A percentile compares a stretch with the other conserved stretches of the same genome.
phyloP scores from a whole-genome alignment of 2,888 invertebrate species.

The Pomacea canaliculata region DNA sequence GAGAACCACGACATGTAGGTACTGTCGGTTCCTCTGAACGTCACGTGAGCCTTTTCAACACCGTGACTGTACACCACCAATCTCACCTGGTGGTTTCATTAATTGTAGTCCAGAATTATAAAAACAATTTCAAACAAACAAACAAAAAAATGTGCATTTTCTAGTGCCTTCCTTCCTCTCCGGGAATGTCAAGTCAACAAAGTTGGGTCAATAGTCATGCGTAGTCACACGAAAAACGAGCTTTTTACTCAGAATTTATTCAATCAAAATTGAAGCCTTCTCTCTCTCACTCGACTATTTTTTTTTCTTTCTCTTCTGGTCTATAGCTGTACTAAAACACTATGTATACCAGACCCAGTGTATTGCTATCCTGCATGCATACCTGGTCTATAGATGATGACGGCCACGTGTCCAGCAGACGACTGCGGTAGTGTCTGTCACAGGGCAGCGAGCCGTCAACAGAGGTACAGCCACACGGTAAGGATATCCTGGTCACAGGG shows the following conservation, averaged over 20 bases:
- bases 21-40: slow-evolving; percentile 16
- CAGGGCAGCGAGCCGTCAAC: slow-evolving; percentile 20
- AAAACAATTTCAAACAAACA: neutral
- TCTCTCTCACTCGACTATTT: no score
- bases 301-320: no score
- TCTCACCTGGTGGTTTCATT: neutral
- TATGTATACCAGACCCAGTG: no score
- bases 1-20: slow-evolving; percentile 24
- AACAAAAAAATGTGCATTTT: neutral
- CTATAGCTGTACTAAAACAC: no score
- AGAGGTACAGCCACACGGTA: slow-evolving; percentile 17
- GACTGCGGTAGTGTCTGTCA: slow-evolving; percentile 19
- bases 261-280: no score
- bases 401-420: slow-evolving; percentile 17
- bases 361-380: no score
- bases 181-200: neutral
- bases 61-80: slow-evolving; percentile 14
- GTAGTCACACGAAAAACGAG: no score
- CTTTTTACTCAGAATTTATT: no score
- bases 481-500: slow-evolving; percentile 10
- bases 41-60: slow-evolving; percentile 15
- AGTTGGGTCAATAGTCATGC: neutral
- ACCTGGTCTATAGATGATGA: slow-evolving; percentile 11
- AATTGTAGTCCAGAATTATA: neutral
- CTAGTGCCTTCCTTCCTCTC: neutral